phyloP scores from a whole-genome alignment of 2,797 vertebrate species.

The Fundulus diaphanus region DNA sequence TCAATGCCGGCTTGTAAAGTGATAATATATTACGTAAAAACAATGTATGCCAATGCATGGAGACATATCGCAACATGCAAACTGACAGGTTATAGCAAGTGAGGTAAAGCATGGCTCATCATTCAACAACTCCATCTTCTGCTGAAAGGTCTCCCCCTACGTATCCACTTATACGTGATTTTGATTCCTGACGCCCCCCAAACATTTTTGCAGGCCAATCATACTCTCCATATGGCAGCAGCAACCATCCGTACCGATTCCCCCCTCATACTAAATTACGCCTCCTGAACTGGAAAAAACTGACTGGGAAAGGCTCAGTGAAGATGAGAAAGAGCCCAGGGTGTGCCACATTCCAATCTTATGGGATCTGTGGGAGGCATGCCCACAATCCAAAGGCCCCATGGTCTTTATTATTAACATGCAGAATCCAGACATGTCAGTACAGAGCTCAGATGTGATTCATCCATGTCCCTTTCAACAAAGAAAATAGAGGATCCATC shows the following conservation, averaged over 20 bases:
- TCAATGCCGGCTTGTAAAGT: not conserved
- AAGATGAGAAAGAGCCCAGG: not conserved
- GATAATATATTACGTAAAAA: not conserved
- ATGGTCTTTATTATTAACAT: not conserved
- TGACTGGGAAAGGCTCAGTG: not conserved
- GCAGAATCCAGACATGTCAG: not conserved
- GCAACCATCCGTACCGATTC: not conserved
- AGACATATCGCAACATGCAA: not conserved
- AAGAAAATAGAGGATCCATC: not conserved
- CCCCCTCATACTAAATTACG: not conserved
- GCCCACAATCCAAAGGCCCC: not conserved
- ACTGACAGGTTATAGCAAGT: not conserved
- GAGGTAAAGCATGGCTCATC: not conserved
- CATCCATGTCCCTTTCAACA: not conserved
- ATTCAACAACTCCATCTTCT: not conserved
- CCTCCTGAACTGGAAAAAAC: not conserved
- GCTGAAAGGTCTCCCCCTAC: not conserved
- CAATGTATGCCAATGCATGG: not conserved
- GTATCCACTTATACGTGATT: not conserved
- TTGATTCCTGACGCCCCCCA: not conserved
- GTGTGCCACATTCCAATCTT: constrained; percentile 1
- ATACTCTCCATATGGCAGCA: not conserved
- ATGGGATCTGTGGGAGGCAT: not conserved
- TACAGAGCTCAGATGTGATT: not conserved
- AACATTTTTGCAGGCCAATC: not conserved